Conservation (phyloP, 2,888 invertebrate genomes). For the Gordius sp. region DNA sequence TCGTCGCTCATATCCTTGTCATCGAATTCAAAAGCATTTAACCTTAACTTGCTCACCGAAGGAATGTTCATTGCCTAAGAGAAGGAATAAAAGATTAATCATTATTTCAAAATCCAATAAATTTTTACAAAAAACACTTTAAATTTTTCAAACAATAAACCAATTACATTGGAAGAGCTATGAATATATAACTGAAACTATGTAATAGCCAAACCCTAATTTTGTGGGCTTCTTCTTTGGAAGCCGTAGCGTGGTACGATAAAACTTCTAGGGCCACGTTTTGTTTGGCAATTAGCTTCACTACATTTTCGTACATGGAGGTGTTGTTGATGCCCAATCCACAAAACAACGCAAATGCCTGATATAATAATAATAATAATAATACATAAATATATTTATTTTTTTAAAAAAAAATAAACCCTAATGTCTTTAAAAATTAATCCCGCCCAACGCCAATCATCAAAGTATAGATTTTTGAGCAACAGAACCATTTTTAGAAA, state of each 20-base stretch:
- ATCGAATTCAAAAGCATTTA: slow-evolving; percentile 32
- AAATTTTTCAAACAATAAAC: not conserved
- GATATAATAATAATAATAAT: too few species aligned
- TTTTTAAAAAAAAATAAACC: too few species aligned
- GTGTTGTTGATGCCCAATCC: slow-evolving; percentile 85
- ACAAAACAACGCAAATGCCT: slow-evolving; percentile 79
- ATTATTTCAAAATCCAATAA: not conserved
- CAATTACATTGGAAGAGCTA: not conserved
- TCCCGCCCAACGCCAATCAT: too few species aligned
- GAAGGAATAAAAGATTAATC: not conserved
- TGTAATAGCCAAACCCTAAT: slow-evolving; percentile 12
- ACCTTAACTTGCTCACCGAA: slow-evolving; percentile 27
- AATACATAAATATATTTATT: too few species aligned
- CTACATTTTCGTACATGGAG: slow-evolving; percentile 84
- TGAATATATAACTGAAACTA: slow-evolving; percentile 16
- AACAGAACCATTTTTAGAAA: too few species aligned
- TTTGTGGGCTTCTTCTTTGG: slow-evolving; percentile 47
- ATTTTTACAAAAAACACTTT: not conserved
- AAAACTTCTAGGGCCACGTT: slow-evolving; percentile 78
- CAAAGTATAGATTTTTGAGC: too few species aligned
- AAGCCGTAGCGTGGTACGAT: slow-evolving; percentile 78
- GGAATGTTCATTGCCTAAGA: slow-evolving; percentile 23
- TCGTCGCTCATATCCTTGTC: slow-evolving; percentile 64
- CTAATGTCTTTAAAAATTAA: too few species aligned
- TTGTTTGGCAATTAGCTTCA: slow-evolving; percentile 80